Evolutionary conservation across 2,888 invertebrate genomes (phyloP), one percentile per base, ranked within the genome.

Genomic region (Cataglyphis cursor): DNA sequence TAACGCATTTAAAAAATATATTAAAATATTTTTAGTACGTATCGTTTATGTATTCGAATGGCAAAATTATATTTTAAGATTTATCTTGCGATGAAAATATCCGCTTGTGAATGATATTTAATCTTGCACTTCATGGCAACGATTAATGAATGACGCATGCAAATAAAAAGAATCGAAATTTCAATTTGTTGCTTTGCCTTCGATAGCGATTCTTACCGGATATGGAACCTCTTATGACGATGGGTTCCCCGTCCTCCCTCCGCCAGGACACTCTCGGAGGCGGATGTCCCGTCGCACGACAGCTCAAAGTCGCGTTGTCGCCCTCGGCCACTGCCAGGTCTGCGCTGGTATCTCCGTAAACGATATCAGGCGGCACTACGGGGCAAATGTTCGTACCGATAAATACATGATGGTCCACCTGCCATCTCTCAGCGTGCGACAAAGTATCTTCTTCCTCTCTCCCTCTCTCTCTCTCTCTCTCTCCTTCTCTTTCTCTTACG

Each of bases 341-440:
- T 72, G 96, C 95, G 92, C 96, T 96, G 74, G 96, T 96, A 85
- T 96, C 95, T 89, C 96, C 96, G 92, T 96, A 95, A 88, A 93
- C 91, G 90, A 96, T 96, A 94, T 96, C 96, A 85, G 96, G 96
- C 31, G 96, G 96, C 81, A 96, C 96, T 96, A 95, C 68, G 21
- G 64, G 12, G 24, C 31, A 80, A 80, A 54, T 10, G 51, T 21
- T 76, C 24, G 18, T 68, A 66, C 12, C 54, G 21, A 9, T 72
- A 78, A 78, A 59, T 80, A 44, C 31, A 44, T 24, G 70, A 70
- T 31, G 28, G 57, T 15, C 68, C 61, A 31, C 8, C 44, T 65
- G 15, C 31, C 15, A 6, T 28, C 28, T 18, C 15, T 51, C 51
- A 24, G 15, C 18, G 6, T 18, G n/a, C 66, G 66, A 28, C 57